Percentiles rank a stretch among this genome's conserved stretches.
phyloP scores from a whole-genome alignment of 2,797 vertebrate species.

The Argya squamiceps region DNA sequence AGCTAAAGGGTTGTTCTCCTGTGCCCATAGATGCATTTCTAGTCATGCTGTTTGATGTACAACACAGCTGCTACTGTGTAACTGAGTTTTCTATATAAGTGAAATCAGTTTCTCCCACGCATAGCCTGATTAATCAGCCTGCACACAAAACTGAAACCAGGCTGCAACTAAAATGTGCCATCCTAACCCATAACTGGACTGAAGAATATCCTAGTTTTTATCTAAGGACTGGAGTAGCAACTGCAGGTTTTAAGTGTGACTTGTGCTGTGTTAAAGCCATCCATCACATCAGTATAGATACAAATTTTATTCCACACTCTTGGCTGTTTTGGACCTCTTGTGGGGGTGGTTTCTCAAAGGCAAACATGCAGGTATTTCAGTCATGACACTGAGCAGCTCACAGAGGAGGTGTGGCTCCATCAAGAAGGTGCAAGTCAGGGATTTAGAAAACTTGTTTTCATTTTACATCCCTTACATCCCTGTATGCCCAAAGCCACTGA shows the following conservation, averaged over 20 bases:
- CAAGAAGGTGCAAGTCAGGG: background rate
- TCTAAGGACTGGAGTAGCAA: background rate
- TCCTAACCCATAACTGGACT: background rate
- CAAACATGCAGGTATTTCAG: background rate
- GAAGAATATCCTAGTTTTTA: background rate
- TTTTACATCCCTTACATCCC: background rate
- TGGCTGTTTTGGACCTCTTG: background rate
- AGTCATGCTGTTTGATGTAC: background rate
- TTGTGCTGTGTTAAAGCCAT: background rate
- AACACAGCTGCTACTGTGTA: constrained; percentile 10
- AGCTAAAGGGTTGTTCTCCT: background rate
- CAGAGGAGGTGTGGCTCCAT: background rate
- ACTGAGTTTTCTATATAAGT: background rate
- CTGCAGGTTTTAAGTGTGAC: background rate
- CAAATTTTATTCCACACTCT: background rate
- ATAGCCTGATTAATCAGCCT: constrained; percentile 15
- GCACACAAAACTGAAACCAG: background rate
- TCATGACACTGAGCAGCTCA: background rate
- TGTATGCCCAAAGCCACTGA: background rate
- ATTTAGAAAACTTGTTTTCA: background rate
- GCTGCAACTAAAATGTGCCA: background rate
- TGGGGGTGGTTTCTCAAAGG: background rate
- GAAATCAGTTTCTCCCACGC: background rate
- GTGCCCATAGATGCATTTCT: background rate
- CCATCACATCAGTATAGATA: background rate